Percentiles rank a stretch among this genome's conserved stretches.
Evolutionary conservation across 2,797 vertebrate species (phyloP).

Genomic region (Dromococcyx pavoninus): DNA sequence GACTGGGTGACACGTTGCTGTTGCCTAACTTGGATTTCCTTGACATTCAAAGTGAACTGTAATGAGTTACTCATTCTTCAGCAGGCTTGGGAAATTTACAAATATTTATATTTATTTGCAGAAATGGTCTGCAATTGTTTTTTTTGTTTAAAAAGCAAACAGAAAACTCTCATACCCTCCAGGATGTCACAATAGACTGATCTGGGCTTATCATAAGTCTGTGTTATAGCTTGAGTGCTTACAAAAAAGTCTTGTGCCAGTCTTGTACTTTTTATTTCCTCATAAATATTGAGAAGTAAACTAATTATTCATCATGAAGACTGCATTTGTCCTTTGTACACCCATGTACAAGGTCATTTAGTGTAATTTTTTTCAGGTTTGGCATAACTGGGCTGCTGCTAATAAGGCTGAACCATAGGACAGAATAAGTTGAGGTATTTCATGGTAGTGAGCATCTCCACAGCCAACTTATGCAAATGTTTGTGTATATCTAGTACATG

Average conservation of each 20-base stretch:
- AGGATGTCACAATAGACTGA: background rate
- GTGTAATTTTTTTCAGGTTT: background rate
- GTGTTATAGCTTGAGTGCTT: background rate
- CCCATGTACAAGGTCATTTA: background rate
- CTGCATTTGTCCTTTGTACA: background rate
- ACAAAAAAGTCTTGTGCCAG: background rate
- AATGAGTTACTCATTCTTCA: background rate
- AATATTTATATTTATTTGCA: background rate
- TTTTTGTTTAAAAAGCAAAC: background rate
- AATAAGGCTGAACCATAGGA: background rate
- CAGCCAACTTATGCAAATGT: background rate
- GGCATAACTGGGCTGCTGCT: background rate
- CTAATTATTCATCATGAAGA: background rate
- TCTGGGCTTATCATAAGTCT: background rate
- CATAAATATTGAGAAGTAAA: background rate
- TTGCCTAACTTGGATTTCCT: background rate
- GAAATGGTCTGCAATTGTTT: background rate
- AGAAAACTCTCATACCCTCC: accelerated
- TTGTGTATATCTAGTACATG: accelerated
- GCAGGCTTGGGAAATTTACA: background rate
- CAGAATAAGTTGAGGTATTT: background rate
- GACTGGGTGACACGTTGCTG: background rate
- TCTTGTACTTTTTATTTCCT: background rate
- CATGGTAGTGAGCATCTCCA: background rate
- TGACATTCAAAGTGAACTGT: background rate